Base-by-base conservation (phyloP, 2,888 invertebrate genomes). In the Caenorhabditis panamensis region DNA sequence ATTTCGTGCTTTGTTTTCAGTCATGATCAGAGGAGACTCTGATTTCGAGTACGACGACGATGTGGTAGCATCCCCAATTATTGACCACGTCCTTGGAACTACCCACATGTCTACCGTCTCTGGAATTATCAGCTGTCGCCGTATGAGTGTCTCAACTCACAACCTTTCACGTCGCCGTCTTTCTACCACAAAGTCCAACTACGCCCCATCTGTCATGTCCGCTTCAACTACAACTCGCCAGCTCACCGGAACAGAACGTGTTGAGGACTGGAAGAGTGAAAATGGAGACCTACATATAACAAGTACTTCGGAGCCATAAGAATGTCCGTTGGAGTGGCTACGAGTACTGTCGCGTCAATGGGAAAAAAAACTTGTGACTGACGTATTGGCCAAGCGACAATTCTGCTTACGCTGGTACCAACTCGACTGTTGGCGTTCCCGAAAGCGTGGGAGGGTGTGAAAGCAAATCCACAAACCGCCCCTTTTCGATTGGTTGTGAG, bases 351-450 rank as follows among this genome's bases (percentile, higher is more conserved):
- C 44, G 82, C 89, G 0, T 88, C 89, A 8, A 89, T 90, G 89
- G 82, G 80, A 41, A 73, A 90, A n/a, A n/a, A n/a, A 90, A 89
- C 62, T 64, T 90, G 26, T 90, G 90, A 90, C 86, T 90, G 8
- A 89, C 90, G 8, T 87, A 88, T 76, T 90, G 90, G 90, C 90
- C 90, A 20, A 89, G 89, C 66, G 90, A 90, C 76, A 89, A 89
- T 51, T 79, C 81, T 5, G 82, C 80, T 2, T 41, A 61, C 6
- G 67, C 75, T 18, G 75, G 68, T 11, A 54, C 72, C 9, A 84
- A 82, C 49, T 11, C 58, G 9, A 82, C 84, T 16, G 84, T 90
- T 13, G 81, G 76, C 1, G 59, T 85, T 3, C 84, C 82, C 90
- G n/a, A 87, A 88, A 9, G 89, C 90, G 37, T 90, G 89, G 58